phyloP scores from a whole-genome alignment of 2,888 invertebrate species.

The Brachypalpus laphriformis region DNA sequence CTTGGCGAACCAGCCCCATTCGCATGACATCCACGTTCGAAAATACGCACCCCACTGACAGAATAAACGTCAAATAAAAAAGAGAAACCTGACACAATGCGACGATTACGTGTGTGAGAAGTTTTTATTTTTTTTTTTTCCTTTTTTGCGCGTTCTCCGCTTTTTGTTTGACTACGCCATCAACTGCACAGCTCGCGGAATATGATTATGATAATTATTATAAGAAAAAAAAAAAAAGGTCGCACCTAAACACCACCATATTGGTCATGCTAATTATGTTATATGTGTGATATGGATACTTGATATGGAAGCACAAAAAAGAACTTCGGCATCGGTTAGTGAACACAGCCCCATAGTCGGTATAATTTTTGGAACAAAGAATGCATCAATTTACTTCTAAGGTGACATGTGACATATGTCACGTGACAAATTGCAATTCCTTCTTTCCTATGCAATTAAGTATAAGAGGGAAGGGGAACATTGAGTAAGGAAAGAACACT shows the following conservation, averaged over 20 bases:
- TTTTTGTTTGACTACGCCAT: neutral
- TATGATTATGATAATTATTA: conserved; percentile 44
- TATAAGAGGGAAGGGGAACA: neutral
- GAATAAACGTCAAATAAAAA: conserved; percentile 16
- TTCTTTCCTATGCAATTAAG: neutral
- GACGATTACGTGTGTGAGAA: conserved; percentile 11
- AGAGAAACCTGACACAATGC: conserved; percentile 24
- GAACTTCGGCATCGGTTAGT: neutral
- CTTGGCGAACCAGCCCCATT: neutral
- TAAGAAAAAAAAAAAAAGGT: conserved; percentile 3
- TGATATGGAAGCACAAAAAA: neutral
- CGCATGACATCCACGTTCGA: neutral
- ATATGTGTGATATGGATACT: conserved; percentile 21
- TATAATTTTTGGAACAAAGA: conserved; percentile 1
- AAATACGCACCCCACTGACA: conserved; percentile 9
- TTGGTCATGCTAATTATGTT: conserved; percentile 58
- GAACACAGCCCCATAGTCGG: neutral
- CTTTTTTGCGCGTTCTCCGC: neutral
- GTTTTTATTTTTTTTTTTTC: neutral
- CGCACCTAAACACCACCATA: conserved; percentile 40
- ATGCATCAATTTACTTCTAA: conserved; percentile 46
- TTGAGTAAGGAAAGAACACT: neutral
- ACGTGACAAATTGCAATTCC: conserved; percentile 68
- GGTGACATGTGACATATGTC: conserved; percentile 63
- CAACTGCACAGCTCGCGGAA: neutral